These are phyloP conservation scores for Pollenia amentaria DNA, from an alignment of 2,888 invertebrate genomes.

Conservation along the genomic window DNA sequence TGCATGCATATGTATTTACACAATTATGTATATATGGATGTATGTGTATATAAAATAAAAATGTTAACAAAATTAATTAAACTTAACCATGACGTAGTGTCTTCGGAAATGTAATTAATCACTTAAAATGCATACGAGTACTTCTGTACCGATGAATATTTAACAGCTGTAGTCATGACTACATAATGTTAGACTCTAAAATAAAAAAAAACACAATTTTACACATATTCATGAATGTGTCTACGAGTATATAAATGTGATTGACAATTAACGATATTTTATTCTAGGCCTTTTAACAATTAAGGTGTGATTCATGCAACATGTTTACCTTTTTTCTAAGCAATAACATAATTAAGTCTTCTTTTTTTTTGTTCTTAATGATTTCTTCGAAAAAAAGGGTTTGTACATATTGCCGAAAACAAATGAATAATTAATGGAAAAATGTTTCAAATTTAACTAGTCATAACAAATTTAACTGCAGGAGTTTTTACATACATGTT, in stretches of 20 bases:
- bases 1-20: no score
- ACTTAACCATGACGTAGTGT: constrained; percentile 19
- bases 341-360: neutral
- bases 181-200: constrained; percentile 9
- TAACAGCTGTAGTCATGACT: constrained; percentile 43
- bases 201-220: neutral
- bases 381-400: neutral
- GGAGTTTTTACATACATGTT: neutral
- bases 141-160: constrained; percentile 11
- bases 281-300: neutral
- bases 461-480: neutral
- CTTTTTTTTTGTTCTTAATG: neutral
- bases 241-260: constrained; percentile 38
- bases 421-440: neutral
- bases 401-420: neutral
- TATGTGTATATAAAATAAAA: neutral
- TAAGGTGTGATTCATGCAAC: constrained; percentile 37
- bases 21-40: no score
- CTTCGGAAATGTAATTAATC: constrained; percentile 47
- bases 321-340: neutral
- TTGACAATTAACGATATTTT: constrained; percentile 51
- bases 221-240: neutral
- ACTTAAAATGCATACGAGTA: neutral
- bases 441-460: neutral
- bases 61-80: constrained; percentile 45